A percentile compares a stretch with the other conserved stretches of the same genome.
These are phyloP conservation scores for Acyrthosiphon pisum DNA, from an alignment of 1,140 invertebrate species.

Conservation along the genomic window DNA sequence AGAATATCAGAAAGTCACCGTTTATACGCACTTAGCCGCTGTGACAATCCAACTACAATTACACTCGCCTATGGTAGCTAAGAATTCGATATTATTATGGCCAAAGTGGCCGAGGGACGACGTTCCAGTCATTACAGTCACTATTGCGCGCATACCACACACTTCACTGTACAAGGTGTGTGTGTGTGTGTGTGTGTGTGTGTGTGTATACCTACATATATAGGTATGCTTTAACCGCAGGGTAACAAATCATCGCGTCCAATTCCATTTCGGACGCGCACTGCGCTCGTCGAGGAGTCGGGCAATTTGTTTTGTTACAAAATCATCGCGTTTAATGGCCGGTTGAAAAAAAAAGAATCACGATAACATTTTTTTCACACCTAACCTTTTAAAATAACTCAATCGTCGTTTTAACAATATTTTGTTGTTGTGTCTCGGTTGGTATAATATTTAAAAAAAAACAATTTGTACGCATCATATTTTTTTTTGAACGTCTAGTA, in stretches of 20 bases:
- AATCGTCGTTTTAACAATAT: background rate
- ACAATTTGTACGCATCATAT: background rate
- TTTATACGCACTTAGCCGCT: background rate
- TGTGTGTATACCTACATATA: background rate
- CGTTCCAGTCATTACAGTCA: constrained; percentile 26
- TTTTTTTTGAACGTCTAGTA: background rate
- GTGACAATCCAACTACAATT: background rate
- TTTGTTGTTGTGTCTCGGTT: background rate
- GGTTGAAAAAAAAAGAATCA: background rate
- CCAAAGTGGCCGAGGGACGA: constrained; percentile 17
- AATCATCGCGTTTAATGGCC: constrained; percentile 15
- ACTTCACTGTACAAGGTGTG: background rate
- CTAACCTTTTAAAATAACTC: constrained; percentile 25
- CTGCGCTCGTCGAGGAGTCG: background rate
- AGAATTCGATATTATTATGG: background rate
- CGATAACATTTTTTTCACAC: background rate
- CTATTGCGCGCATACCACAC: background rate
- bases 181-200: too few species aligned
- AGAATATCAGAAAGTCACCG: background rate
- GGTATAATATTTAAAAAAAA: background rate
- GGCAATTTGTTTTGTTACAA: constrained; percentile 17
- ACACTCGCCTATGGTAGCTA: background rate
- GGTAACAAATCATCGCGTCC: constrained; percentile 11
- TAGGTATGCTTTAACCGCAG: background rate
- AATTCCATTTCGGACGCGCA: background rate